phyloP scores from a whole-genome alignment of 2,113 vertebrate species.

The Corvus hawaiiensis region DNA sequence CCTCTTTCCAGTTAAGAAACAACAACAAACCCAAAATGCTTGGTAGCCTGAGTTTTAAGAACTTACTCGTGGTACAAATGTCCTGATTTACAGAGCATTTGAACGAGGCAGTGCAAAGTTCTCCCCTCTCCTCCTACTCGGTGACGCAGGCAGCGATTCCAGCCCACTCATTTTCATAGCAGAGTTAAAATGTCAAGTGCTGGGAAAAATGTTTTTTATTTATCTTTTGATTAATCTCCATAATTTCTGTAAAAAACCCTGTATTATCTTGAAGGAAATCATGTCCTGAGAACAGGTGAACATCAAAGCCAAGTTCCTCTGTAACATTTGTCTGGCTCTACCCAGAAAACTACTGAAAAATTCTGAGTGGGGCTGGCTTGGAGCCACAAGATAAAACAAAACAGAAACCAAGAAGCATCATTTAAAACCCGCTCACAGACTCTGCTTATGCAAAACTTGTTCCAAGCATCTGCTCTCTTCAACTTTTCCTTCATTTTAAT shows the following conservation, averaged over 20 bases:
- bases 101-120: neutral
- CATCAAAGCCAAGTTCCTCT: neutral
- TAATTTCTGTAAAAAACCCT: neutral
- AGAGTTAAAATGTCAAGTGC: slow-evolving; percentile 46
- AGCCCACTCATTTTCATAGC: slow-evolving; percentile 25
- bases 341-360: neutral
- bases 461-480: slow-evolving; percentile 43
- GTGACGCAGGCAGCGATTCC: slow-evolving; percentile 36
- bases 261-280: neutral
- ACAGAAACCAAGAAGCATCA: neutral
- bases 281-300: neutral
- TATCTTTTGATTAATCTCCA: slow-evolving; percentile 5
- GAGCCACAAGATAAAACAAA: slow-evolving; percentile 10
- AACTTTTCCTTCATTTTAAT: slow-evolving; percentile 1
- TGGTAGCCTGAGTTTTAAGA: neutral
- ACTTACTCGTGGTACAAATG: slow-evolving; percentile 10
- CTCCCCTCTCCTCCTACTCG: slow-evolving; percentile 26
- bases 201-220: neutral
- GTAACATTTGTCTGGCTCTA: neutral
- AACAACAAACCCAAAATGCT: neutral
- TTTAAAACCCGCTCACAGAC: neutral
- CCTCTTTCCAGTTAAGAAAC: neutral
- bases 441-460: neutral
- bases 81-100: neutral
- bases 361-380: neutral